A percentile compares a stretch with the other conserved stretches of the same genome.
phyloP scores from a whole-genome alignment of 2,113 vertebrate genomes.

The Triplophysa tibetana region DNA sequence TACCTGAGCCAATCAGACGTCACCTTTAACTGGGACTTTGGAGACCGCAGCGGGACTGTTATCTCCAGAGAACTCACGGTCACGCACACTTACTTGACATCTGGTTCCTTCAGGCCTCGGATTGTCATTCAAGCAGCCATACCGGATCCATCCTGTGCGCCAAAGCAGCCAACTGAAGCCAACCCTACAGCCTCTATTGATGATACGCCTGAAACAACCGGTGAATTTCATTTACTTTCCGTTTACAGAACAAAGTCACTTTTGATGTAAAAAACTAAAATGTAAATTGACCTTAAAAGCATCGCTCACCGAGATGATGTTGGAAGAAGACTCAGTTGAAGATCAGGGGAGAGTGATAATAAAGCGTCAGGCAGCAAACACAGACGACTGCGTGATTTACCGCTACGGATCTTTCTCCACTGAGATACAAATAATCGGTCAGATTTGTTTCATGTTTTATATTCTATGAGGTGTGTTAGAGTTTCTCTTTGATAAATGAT shows the following conservation, averaged over 20 bases:
- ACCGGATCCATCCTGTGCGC: slow-evolving; percentile 77
- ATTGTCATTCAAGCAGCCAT: slow-evolving; percentile 90
- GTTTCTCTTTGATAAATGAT: not conserved
- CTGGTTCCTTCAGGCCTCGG: slow-evolving; percentile 77
- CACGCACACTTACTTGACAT: slow-evolving; percentile 84
- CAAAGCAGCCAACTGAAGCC: slow-evolving; percentile 43
- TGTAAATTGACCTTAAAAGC: slow-evolving; percentile 17
- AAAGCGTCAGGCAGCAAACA: slow-evolving; percentile 71
- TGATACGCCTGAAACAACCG: not conserved
- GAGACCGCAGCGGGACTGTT: slow-evolving; percentile 86
- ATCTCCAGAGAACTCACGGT: slow-evolving; percentile 82
- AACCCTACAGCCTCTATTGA: slow-evolving; percentile 57
- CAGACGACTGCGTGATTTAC: slow-evolving; percentile 81
- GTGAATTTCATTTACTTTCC: not conserved
- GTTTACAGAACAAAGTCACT: too few relatives aligned
- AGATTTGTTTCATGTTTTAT: slow-evolving; percentile 58
- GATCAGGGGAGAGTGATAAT: slow-evolving; percentile 61
- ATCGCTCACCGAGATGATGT: slow-evolving; percentile 46
- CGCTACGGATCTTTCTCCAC: slow-evolving; percentile 89
- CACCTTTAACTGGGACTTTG: slow-evolving; percentile 94
- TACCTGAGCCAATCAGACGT: slow-evolving; percentile 83
- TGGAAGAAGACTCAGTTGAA: slow-evolving; percentile 39
- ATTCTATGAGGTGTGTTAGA: too few relatives aligned
- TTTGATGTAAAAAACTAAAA: not conserved
- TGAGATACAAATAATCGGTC: slow-evolving; percentile 82